A percentile compares a stretch with the other conserved stretches of the same genome.
Conservation (phyloP, 2,797 vertebrate genomes). For the Lophius americanus region DNA sequence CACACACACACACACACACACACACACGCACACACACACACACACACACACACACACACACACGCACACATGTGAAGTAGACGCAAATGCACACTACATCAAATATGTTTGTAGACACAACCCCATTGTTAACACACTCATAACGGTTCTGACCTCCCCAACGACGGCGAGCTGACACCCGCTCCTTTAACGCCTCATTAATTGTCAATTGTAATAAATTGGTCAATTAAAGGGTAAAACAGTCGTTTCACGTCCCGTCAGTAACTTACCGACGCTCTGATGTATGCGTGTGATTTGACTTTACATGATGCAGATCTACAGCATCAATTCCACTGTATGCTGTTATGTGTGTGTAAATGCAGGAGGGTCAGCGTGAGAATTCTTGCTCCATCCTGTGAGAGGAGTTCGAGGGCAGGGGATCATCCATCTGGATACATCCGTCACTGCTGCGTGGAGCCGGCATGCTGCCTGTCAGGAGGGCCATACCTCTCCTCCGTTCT, state of each 20-base stretch:
- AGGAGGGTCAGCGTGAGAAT: neutral
- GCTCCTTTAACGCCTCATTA: slow-evolving; percentile 32
- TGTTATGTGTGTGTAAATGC: neutral
- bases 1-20: slow-evolving; percentile 1
- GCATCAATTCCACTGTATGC: too few species aligned
- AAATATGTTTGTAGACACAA: neutral
- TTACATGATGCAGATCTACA: slow-evolving; percentile 25
- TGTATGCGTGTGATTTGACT: neutral
- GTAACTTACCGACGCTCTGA: neutral
- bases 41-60: neutral
- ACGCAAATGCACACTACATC: too few species aligned
- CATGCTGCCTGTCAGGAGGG: slow-evolving; percentile 5
- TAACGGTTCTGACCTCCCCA: slow-evolving; percentile 65
- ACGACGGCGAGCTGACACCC: slow-evolving; percentile 32
- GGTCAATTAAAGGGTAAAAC: slow-evolving; percentile 35
- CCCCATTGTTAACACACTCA: slow-evolving; percentile 9
- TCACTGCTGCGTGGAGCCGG: slow-evolving; percentile 16
- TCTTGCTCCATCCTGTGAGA: too few species aligned
- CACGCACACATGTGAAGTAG: neutral
- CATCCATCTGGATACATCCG: slow-evolving; percentile 9
- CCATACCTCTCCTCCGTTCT: slow-evolving; percentile 3
- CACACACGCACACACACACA: slow-evolving; percentile 1
- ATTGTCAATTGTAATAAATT: neutral
- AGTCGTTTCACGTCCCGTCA: neutral
- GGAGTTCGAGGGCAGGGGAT: neutral